Conservation (phyloP, 1,140 invertebrate genomes). For the Sitobion miscanthi region DNA sequence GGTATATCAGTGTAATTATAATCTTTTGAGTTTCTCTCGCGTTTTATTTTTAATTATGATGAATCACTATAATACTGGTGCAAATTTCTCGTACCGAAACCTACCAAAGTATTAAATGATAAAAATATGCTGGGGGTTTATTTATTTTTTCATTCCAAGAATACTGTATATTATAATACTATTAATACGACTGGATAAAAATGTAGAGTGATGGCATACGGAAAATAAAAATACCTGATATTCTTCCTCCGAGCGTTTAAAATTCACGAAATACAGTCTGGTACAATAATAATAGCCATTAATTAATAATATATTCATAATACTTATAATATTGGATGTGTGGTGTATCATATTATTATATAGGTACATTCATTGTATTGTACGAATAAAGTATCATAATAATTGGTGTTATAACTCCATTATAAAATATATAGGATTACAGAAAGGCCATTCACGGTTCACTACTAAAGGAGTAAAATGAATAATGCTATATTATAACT, state of each 20-base stretch:
- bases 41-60: conserved; percentile 17
- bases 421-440: no score
- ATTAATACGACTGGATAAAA: neutral
- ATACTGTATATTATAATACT: neutral
- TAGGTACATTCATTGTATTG: neutral
- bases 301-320: neutral
- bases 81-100: neutral
- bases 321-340: neutral
- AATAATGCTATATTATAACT: no score
- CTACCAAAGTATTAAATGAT: neutral
- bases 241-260: neutral
- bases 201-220: neutral
- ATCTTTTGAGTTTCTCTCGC: neutral
- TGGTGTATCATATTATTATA: neutral
- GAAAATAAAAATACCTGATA: neutral
- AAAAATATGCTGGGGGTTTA: neutral
- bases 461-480: neutral
- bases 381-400: neutral
- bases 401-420: neutral
- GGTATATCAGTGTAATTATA: neutral
- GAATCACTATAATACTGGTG: neutral
- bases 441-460: neutral
- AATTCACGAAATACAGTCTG: neutral
- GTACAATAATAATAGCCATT: neutral
- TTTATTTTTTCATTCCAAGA: neutral